Base-by-base conservation (phyloP, 2,888 invertebrate species). In the Nysson spinosus region DNA sequence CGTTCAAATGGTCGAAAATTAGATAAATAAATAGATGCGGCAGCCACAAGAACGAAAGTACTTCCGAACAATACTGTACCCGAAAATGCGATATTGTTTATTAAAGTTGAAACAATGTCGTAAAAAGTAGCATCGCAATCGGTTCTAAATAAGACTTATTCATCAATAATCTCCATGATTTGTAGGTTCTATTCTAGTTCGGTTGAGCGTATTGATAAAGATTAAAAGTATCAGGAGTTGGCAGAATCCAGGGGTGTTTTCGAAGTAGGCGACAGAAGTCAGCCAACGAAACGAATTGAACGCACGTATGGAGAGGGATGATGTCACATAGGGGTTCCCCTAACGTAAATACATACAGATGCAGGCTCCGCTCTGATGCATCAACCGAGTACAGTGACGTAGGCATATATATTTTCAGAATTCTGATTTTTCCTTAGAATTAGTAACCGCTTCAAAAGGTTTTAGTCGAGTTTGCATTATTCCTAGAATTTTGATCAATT, bases 261-360 rank as follows among this genome's bases (percentile, higher is more conserved):
- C 75, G 81, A 86, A 80, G 81, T 79, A 83, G 85, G 85, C 84
- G 85, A 86, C 85, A 86, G 85, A 86, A 86, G 86, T 86, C 86
- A 86, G 78, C 84, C 84, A 81, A 83, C 84, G 85, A 85, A 83
- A 84, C 86, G 85, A 84, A 83, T 80, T 77, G 74, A 70, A 62
- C 62, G 68, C 60, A 57, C 63, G 66, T 56, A 52, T 66, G 71
- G 74, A 75, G 82, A 80, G 84, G 81, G 81, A 83, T 80, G 82
- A 85, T 83, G 84, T 83, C 83, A 83, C 77, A 84, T 81, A 81
- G 83, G 84, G 85, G 83, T 56, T 71, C 64, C 71, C 69, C 72
- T 51, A 63, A 62, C 74, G 77, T 81, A 80, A 81, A 83, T 80
- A 79, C 76, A 74, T 79, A 77, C 78, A 76, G 78, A 79, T 78